A percentile compares a stretch with the other conserved stretches of the same genome.
Conservation (phyloP, 1,140 invertebrate genomes). For the Berghia stephanieae region DNA sequence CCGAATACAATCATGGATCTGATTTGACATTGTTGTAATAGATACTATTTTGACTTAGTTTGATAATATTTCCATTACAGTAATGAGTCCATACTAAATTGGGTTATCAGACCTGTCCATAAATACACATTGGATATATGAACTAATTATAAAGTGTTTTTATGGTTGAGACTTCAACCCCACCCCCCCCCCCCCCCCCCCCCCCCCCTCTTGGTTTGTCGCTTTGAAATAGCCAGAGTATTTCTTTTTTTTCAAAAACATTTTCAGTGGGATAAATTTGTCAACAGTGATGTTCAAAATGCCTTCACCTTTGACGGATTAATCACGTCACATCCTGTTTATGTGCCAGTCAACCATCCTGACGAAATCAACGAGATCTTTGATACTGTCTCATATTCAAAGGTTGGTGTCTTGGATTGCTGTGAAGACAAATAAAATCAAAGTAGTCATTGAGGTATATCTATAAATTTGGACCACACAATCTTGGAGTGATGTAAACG, state of each 20-base stretch:
- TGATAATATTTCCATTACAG: no score
- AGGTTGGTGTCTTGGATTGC: constrained; percentile 70
- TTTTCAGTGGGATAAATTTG: constrained; percentile 74
- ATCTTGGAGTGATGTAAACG: background rate
- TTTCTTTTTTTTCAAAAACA: no score
- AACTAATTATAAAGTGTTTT: background rate
- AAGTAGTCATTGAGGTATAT: background rate
- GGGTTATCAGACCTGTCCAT: no score
- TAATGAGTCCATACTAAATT: no score
- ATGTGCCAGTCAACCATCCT: constrained; percentile 84
- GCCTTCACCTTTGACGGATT: constrained; percentile 86
- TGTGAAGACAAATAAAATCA: background rate
- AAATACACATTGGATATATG: no score
- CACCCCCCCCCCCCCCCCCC: no score
- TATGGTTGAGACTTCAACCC: no score
- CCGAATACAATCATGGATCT: no score
- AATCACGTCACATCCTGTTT: constrained; percentile 85
- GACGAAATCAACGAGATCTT: constrained; percentile 95
- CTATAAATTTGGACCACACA: background rate
- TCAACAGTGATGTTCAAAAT: constrained; percentile 82
- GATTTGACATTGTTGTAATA: no score
- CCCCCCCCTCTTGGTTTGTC: background rate
- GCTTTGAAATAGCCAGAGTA: background rate
- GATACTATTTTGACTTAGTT: no score
- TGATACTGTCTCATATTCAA: constrained; percentile 90